phyloP scores from a whole-genome alignment of 2,888 invertebrate genomes.

The Caenorhabditis sp. region DNA sequence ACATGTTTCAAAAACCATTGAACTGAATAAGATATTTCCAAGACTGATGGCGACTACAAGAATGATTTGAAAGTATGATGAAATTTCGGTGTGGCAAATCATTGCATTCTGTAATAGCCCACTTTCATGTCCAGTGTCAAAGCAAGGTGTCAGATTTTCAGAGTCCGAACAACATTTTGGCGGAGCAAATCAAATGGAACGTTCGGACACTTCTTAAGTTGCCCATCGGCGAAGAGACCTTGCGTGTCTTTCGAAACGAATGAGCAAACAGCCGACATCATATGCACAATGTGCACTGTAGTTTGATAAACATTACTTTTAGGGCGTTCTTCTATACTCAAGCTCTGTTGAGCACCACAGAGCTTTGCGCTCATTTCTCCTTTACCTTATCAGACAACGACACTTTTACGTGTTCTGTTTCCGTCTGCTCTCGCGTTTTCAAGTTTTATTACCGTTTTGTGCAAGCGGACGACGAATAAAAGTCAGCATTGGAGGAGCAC shows the following conservation, averaged over 20 bases:
- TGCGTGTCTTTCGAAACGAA: constrained; percentile 57
- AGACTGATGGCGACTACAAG: too few relatives aligned
- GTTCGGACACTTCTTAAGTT: constrained; percentile 36
- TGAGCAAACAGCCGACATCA: constrained; percentile 54
- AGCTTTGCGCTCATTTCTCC: constrained; percentile 12
- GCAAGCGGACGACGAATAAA: constrained; percentile 20
- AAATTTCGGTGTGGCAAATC: too few relatives aligned
- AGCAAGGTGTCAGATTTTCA: background rate
- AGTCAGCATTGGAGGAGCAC: constrained; percentile 5
- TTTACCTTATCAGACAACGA: constrained; percentile 44
- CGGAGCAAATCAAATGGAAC: constrained; percentile 30
- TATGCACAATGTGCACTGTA: constrained; percentile 60
- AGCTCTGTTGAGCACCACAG: constrained; percentile 27
- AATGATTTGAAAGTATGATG: too few relatives aligned
- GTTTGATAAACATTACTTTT: constrained; percentile 64
- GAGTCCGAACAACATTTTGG: background rate
- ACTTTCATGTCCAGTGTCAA: too few relatives aligned
- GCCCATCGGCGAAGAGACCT: constrained; percentile 46
- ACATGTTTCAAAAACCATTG: background rate
- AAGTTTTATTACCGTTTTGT: constrained; percentile 47
- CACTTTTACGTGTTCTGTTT: constrained; percentile 25
- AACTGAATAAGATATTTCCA: too few relatives aligned
- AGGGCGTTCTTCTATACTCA: constrained; percentile 13
- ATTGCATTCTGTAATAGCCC: too few relatives aligned
- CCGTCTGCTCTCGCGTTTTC: constrained; percentile 20